Base-by-base conservation (phyloP, 2,113 vertebrate species). In the Halcyon malimbica region DNA sequence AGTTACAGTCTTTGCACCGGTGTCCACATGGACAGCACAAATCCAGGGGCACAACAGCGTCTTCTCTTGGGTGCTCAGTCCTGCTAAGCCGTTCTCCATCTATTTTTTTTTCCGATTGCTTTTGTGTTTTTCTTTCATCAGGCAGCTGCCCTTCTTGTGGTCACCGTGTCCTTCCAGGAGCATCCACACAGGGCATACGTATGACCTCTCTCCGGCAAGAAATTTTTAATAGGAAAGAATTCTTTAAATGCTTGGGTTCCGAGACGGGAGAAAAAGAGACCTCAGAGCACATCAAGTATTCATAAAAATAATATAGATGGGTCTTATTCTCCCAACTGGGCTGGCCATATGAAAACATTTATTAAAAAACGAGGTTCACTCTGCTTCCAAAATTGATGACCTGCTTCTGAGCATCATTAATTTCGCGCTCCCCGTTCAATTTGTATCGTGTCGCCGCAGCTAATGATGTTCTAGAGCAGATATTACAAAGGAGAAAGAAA, bases 391-490 rank as follows among this genome's bases (percentile, higher is more conserved):
- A 54, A 82, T 25, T n/a, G 60, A 44, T 56, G 41, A 10, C 54
- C 54, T 33, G 57, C 71, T 83, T 63, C 80, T 24, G 28, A 93
- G 78, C 87, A 44, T 94, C 95, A 65, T 94, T 89, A 87, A 94
- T 93, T 82, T 71, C 26, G 0, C 7, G 23, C 71, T 41, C 80
- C 76, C 6, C 12, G 1, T 91, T 35, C 80, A 46, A 29, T 91
- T 78, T 29, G 64, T 67, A 15, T 42, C 25, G 0, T 7, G 28
- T 12, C 23, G 60, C 89, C 18, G 60, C 81, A 60, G 74, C 69
- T 93, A 84, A 93, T 65, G 96, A 53, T 57, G 65, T 85, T 96
- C 81, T 87, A 78, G 89, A 94, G 89, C 54, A 14, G 70, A 28
- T 29, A 10, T 23, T 44, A 79, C 74, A 85, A 83, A 83, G 50